A percentile compares a stretch with the other conserved stretches of the same genome.
These are phyloP conservation scores for Ischnura elegans DNA, from an alignment of 2,888 invertebrate species.

Conservation along the genomic window DNA sequence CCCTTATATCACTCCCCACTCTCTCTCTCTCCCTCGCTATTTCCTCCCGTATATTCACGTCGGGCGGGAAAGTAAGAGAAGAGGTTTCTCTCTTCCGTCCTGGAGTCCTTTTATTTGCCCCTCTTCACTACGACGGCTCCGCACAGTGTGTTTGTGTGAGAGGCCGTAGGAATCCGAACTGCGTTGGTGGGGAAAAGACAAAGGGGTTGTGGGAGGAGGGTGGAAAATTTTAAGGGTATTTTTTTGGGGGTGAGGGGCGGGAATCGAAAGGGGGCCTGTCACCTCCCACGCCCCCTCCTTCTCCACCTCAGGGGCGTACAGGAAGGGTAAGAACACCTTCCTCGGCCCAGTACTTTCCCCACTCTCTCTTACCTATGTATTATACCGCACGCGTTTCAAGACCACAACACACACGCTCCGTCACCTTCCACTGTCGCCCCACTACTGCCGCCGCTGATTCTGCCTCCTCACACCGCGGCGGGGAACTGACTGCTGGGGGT, in stretches of 20 bases:
- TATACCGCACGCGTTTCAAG: not conserved
- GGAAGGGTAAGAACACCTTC: not conserved
- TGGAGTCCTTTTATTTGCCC: too few relatives aligned
- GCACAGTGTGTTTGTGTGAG: too few relatives aligned
- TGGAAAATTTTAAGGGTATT: too few relatives aligned
- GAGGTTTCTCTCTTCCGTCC: not conserved
- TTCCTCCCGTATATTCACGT: not conserved
- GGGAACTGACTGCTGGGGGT: not conserved
- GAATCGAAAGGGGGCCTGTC: not conserved
- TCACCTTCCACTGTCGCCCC: not conserved
- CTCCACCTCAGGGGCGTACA: not conserved
- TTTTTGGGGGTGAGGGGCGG: not conserved
- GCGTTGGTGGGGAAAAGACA: too few relatives aligned
- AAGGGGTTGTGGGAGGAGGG: too few relatives aligned
- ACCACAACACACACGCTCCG: not conserved
- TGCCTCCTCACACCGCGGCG: not conserved
- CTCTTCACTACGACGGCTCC: too few relatives aligned
- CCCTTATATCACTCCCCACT: not conserved
- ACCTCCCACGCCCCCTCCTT: not conserved
- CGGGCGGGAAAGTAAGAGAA: not conserved
- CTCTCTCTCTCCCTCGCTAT: not conserved
- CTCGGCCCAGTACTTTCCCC: not conserved
- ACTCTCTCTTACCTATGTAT: not conserved
- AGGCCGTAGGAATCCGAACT: too few relatives aligned
- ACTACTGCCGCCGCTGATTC: not conserved